A percentile compares a stretch with the other conserved stretches of the same genome.
These are phyloP conservation scores for Eulemur albifrons DNA, from an alignment of 2,797 vertebrate species.

Conservation along the genomic window DNA sequence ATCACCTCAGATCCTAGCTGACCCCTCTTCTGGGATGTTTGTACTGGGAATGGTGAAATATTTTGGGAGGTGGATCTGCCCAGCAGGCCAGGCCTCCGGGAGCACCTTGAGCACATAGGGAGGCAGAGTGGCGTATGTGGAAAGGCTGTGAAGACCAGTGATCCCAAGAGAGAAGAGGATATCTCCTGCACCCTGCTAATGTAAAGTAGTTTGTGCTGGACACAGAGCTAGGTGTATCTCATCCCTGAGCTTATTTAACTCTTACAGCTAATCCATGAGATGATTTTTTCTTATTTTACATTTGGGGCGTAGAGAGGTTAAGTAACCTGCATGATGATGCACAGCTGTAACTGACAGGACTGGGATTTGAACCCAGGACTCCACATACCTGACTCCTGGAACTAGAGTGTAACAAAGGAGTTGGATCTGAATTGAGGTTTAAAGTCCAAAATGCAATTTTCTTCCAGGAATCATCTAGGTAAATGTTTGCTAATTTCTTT, in stretches of 20 bases:
- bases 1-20: background rate
- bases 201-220: background rate
- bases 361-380: background rate
- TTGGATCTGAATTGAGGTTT: constrained; percentile 18
- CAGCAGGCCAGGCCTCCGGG: background rate
- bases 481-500: background rate
- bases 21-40: background rate
- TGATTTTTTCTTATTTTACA: background rate
- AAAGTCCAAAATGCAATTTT: constrained; percentile 32
- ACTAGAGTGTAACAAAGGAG: background rate
- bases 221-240: background rate
- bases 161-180: background rate
- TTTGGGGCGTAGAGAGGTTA: background rate
- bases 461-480: constrained; percentile 2
- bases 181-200: background rate
- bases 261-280: background rate
- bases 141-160: background rate
- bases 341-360: background rate
- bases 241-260: background rate
- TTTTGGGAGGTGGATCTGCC: background rate
- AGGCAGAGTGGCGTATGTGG: background rate
- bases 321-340: background rate
- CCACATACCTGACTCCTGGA: background rate
- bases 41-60: background rate
- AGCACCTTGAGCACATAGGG: background rate